Evolutionary conservation across 2,888 invertebrate species (phyloP), one percentile per base, ranked within the genome.

Genomic region (Punctoribates punctum): DNA sequence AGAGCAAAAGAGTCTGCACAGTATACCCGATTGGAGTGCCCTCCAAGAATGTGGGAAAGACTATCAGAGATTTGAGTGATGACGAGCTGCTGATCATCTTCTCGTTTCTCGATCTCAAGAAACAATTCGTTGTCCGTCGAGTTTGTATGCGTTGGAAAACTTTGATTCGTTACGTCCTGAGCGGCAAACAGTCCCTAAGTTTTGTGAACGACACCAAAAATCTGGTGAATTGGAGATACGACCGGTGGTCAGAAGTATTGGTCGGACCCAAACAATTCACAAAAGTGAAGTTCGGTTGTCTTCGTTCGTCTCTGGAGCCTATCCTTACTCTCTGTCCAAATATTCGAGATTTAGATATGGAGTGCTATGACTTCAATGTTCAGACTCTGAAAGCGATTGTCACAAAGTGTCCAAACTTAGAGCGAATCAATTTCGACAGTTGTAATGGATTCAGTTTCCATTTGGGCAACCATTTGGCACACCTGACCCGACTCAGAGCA

Each of bases 371-470:
- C 25, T 3, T 73, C 23, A 51, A 73, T 25, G 2, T n/a, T 2
- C 17, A 27, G n/a, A 13, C 48, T 0, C 23, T 73, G 0, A 42
- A 27, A 29, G 13, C n/a, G 29, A 73, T 73, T 73, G 17, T 27
- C 34, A 25, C 5, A 17, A 46, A 29, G 3, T 51, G 48, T 27
- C 29, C n/a, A 29, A 9, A 11, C 5, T 2, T 73, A 1, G 73
- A 73, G 13, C 42, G 73, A 48, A 51, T 73, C 48, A 73, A 73
- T 23, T 73, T 73, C 46, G 73, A 73, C 73, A 73, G 73, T 17
- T 73, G 51, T 48, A 73, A 46, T 23, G 29, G 73, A 20, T 51
- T 73, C 42, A 51, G 51, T 27, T 8, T 5, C 13, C 51, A 48
- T 48, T 46, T 51, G 11, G 20, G 11, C 73, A 51, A 73, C 15